These are phyloP conservation scores for Telmatochromis brichardi DNA, from an alignment of 2,113 vertebrate species.

Conservation along the genomic window DNA sequence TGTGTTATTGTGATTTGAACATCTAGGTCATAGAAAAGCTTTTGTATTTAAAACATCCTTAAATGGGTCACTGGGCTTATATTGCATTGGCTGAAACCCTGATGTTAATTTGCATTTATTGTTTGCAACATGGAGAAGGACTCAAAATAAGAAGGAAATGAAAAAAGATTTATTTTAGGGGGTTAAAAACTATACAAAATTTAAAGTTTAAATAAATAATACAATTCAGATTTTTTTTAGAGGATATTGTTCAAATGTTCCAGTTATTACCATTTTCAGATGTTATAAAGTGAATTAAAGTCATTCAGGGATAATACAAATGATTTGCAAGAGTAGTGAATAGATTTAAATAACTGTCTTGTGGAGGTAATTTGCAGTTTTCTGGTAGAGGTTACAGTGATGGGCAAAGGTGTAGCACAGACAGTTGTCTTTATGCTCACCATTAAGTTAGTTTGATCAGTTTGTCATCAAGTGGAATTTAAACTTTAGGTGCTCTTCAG, in stretches of 20 bases:
- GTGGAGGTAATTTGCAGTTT: no score
- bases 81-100: not conserved
- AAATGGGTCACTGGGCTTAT: not conserved
- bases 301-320: not conserved
- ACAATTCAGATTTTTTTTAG: not conserved
- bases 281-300: not conserved
- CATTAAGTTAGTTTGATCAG: not conserved
- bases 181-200: not conserved
- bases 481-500: not conserved
- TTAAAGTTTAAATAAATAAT: not conserved
- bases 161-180: not conserved
- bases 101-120: not conserved
- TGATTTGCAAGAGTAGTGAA: no score
- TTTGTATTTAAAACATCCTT: not conserved
- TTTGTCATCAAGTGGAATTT: not conserved
- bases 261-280: not conserved
- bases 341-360: no score
- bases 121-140: not conserved
- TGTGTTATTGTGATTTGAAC: not conserved
- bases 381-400: no score
- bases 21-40: not conserved
- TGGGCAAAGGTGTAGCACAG: not conserved
- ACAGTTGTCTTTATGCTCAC: not conserved
- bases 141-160: not conserved
- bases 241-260: not conserved